Base-by-base conservation (phyloP, 2,113 vertebrate genomes). In the Heloderma charlesbogerti region DNA sequence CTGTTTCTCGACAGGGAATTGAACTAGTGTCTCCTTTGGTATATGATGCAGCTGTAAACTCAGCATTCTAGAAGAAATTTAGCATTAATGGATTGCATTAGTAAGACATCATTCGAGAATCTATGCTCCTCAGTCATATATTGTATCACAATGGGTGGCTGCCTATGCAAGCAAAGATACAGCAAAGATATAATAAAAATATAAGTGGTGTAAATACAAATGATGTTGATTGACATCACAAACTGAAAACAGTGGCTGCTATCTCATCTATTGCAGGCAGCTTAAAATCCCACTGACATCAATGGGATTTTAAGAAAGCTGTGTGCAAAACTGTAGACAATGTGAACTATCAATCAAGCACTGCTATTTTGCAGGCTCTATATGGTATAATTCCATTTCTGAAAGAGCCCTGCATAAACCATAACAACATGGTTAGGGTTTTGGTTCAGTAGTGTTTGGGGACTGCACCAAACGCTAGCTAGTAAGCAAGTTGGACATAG, bases 1-100 rank as follows among this genome's bases (percentile, higher is more conserved):
- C 98, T 15, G 96, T 97, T 92, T 98, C 98, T 90, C 97, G 97
- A 91, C 95, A 1, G 1, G 96, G 93, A 37, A 92, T 89, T 13
- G 94, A 94, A 93, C 86, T 94, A 75, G 95, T 97, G 74, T 95
- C 95, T 94, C 97, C 96, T 81, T 90, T 92, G 12, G 87, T 90
- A 60, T 94, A 40, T 13, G 94, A 91, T 29, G 96, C 91, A 93
- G 95, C 90, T 86, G 96, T 69, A 91, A 91, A 87, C 91, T 96
- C 96, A 83, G 93, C 88, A 54, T 86, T 93, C 92, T 96, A 96
- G 96, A 98, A 93, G 57, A 88, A 93, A 93, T 89, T 84, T 66
- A 88, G 86, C 34, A 83, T 74, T 37, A 90, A 69, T 27, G 66
- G 31, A 10, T 88, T 94, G 34, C 8, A 84, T 67, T 92, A 89